phyloP scores from a whole-genome alignment of 2,113 vertebrate species.

The Catharus bicknelli region DNA sequence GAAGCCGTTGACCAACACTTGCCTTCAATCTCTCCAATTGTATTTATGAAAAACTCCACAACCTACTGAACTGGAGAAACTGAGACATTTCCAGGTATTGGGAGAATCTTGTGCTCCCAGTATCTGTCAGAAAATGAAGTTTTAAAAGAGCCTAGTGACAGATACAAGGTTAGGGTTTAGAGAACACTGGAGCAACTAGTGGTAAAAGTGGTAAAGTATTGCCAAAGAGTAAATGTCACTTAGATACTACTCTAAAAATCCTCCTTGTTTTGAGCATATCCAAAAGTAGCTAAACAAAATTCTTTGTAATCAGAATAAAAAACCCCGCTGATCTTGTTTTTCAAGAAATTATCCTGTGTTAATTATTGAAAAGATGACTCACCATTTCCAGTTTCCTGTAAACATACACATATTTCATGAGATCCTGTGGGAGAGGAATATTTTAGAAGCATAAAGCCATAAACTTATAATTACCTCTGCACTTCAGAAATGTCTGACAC shows the following conservation, averaged over 20 bases:
- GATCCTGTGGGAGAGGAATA: not conserved
- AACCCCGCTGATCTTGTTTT: slow-evolving; percentile 18
- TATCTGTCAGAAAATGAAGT: not conserved
- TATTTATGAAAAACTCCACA: not conserved
- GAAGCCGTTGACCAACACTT: not conserved
- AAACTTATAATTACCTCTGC: not conserved
- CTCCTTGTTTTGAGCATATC: not conserved
- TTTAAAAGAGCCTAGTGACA: not conserved
- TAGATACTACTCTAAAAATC: not conserved
- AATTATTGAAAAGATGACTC: slow-evolving; percentile 60
- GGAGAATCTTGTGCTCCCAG: not conserved
- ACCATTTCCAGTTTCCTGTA: slow-evolving; percentile 40
- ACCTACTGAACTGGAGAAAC: not conserved
- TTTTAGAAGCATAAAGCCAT: not conserved
- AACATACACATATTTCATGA: slow-evolving; percentile 41
- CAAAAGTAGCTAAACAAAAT: not conserved
- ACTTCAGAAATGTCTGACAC: not conserved
- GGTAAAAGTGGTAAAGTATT: not conserved
- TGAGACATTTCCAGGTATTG: not conserved
- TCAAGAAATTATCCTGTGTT: slow-evolving; percentile 48
- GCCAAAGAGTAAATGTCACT: not conserved
- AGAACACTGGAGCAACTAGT: not conserved
- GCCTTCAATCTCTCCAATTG: not conserved
- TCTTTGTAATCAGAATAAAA: not conserved
- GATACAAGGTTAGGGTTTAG: not conserved